Conservation (phyloP, 2,797 vertebrate genomes). For the Graptemys geographica region DNA sequence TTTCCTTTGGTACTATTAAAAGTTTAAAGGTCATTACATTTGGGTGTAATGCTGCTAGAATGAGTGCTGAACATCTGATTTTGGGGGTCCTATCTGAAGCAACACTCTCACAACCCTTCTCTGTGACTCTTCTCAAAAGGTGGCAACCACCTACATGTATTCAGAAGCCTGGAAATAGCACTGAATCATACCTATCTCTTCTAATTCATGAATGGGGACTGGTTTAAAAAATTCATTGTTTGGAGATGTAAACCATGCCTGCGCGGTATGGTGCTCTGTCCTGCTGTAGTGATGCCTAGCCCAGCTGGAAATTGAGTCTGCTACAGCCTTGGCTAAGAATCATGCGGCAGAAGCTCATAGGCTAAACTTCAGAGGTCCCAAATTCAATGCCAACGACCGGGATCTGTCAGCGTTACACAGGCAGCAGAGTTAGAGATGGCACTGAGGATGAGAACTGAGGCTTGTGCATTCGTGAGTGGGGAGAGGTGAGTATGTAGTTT, state of each 20-base stretch:
- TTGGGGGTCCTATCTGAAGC: background rate
- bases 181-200: background rate
- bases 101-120: background rate
- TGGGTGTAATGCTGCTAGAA: background rate
- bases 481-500: background rate
- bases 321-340: no score
- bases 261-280: no score
- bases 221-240: background rate
- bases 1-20: background rate
- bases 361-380: no score
- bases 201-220: background rate
- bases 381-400: no score
- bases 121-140: background rate
- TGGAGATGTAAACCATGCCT: no score
- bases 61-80: background rate
- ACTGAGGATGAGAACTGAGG: background rate
- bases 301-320: no score
- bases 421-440: background rate
- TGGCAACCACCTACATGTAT: background rate
- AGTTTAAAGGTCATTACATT: conserved; percentile 33
- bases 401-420: background rate
- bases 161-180: background rate
- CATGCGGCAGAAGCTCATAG: no score
- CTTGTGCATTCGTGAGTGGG: background rate
- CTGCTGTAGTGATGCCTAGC: no score